Evolutionary conservation across 1,140 invertebrate species (phyloP).

Genomic region (Drosophila kanapiae): DNA sequence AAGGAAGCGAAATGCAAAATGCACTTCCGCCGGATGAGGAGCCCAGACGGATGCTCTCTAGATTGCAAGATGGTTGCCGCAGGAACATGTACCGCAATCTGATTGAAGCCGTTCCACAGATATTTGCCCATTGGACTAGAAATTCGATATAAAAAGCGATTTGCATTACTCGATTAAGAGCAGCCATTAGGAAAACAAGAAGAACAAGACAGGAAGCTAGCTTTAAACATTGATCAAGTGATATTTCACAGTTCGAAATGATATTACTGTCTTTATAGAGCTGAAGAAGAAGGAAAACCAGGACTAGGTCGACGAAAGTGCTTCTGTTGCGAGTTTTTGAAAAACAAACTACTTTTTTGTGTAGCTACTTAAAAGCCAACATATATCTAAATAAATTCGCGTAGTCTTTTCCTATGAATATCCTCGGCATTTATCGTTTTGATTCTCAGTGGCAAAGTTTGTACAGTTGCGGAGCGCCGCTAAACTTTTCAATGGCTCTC

Average conservation of each 20-base stretch:
- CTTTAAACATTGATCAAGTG: too few species aligned
- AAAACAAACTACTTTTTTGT: too few species aligned
- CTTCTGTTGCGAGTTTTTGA: too few species aligned
- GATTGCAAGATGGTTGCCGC: conserved; percentile 29
- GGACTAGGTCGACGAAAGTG: too few species aligned
- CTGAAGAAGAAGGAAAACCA: too few species aligned
- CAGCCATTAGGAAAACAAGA: too few species aligned
- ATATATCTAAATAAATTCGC: not conserved
- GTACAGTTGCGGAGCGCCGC: not conserved
- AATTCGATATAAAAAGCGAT: not conserved
- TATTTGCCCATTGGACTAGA: not conserved
- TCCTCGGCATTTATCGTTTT: not conserved
- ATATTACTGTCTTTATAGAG: too few species aligned
- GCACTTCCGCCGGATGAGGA: conserved; percentile 30
- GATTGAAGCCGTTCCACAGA: conserved; percentile 9
- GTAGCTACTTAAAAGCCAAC: too few species aligned
- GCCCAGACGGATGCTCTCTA: conserved; percentile 18
- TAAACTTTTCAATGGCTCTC: conserved; percentile 37
- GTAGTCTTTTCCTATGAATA: not conserved
- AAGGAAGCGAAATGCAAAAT: conserved; percentile 39
- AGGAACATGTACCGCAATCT: conserved; percentile 1
- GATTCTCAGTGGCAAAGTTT: conserved; percentile 20
- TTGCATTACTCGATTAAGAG: not conserved
- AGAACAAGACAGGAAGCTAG: too few species aligned
- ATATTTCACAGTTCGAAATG: too few species aligned